phyloP scores from a whole-genome alignment of 2,797 vertebrate species.

The Limosa lapponica region DNA sequence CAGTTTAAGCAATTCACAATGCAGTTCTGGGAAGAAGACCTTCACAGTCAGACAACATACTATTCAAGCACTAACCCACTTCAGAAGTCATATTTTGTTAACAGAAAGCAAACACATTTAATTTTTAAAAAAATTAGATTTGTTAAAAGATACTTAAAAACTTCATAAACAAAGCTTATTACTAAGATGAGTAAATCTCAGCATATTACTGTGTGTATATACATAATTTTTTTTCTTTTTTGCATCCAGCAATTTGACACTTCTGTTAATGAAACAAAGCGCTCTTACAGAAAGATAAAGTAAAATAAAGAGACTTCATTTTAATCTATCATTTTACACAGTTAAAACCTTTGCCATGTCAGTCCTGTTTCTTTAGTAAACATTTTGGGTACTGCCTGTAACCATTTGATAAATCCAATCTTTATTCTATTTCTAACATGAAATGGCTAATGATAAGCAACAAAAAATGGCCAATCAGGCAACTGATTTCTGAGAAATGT shows the following conservation, averaged over 20 bases:
- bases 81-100: slow-evolving; percentile 27
- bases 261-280: slow-evolving; percentile 45
- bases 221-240: slow-evolving; percentile 77
- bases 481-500: slow-evolving; percentile 70
- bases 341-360: slow-evolving; percentile 37
- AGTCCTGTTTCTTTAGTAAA: slow-evolving; percentile 37
- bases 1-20: neutral
- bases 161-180: slow-evolving; percentile 22
- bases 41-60: slow-evolving; percentile 29
- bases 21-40: slow-evolving; percentile 67
- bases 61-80: slow-evolving; percentile 39
- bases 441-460: slow-evolving; percentile 82
- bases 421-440: slow-evolving; percentile 74
- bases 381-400: neutral
- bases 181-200: slow-evolving; percentile 9
- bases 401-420: slow-evolving; percentile 66
- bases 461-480: slow-evolving; percentile 72
- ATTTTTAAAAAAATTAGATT: neutral
- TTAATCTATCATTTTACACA: slow-evolving; percentile 1
- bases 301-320: neutral
- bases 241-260: slow-evolving; percentile 87
- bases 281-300: neutral
- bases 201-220: neutral
- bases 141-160: slow-evolving; percentile 52
- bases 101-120: neutral